Evolutionary conservation across 2,888 invertebrate genomes (phyloP).

Genomic region (Ophion ventricosus): DNA sequence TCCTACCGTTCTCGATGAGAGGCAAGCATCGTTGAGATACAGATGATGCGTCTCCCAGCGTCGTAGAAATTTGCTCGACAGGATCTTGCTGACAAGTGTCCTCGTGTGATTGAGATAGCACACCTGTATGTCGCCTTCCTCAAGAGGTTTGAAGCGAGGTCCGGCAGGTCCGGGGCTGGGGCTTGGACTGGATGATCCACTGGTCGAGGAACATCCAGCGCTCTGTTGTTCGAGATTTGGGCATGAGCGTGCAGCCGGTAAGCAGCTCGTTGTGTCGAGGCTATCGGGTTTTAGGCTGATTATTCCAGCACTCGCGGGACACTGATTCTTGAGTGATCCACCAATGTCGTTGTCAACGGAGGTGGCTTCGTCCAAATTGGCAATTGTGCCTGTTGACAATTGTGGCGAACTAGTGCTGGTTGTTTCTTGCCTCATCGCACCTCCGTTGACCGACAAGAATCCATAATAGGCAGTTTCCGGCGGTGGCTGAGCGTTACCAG

Average conservation of each 20-base stretch:
- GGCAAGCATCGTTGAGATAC: slow-evolving; percentile 87
- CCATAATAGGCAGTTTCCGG: slow-evolving; percentile 81
- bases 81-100: slow-evolving; percentile 91
- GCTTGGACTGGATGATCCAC: slow-evolving; percentile 83
- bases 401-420: slow-evolving; percentile 82
- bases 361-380: slow-evolving; percentile 51
- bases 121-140: slow-evolving; percentile 89
- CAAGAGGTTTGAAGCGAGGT: slow-evolving; percentile 88
- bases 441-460: slow-evolving; percentile 83
- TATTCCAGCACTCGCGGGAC: slow-evolving; percentile 47
- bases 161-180: slow-evolving; percentile 83
- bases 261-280: slow-evolving; percentile 75
- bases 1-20: slow-evolving; percentile 90
- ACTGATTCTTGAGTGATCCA: slow-evolving; percentile 54
- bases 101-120: slow-evolving; percentile 91
- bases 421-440: slow-evolving; percentile 82
- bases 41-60: slow-evolving; percentile 92
- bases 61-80: slow-evolving; percentile 90
- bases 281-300: slow-evolving; percentile 73
- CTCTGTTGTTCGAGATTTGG: slow-evolving; percentile 85
- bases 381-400: slow-evolving; percentile 72
- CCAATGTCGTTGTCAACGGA: slow-evolving; percentile 54
- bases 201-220: slow-evolving; percentile 85
- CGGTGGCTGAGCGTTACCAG: slow-evolving; percentile 68
- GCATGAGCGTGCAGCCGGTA: slow-evolving; percentile 84